Percentiles rank a stretch among this genome's conserved stretches.
These are phyloP conservation scores for Setipinna tenuifilis DNA, from an alignment of 2,797 vertebrate genomes.

Conservation along the genomic window DNA sequence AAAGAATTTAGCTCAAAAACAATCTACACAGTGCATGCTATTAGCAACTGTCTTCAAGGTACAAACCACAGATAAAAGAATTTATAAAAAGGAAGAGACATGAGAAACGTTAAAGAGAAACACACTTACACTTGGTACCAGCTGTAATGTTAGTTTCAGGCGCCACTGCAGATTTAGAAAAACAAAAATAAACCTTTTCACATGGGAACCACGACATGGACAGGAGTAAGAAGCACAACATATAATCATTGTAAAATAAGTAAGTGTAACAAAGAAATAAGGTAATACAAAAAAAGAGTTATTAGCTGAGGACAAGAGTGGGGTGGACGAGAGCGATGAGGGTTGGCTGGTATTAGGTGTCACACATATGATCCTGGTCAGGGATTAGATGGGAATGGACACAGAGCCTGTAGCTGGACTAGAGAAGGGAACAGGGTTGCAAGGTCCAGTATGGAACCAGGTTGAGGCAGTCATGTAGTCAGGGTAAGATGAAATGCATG, in stretches of 20 bases:
- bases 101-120: background rate
- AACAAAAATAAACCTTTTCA: background rate
- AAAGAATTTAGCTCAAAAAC: too few relatives aligned
- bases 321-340: background rate
- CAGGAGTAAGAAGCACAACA: background rate
- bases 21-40: too few relatives aligned
- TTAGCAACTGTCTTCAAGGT: background rate
- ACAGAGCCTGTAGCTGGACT: background rate
- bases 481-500: background rate
- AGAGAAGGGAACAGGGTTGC: background rate
- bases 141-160: constrained; percentile 2
- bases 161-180: background rate
- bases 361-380: background rate
- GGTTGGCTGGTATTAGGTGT: background rate
- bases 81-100: background rate
- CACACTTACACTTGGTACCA: constrained; percentile 10
- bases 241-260: background rate
- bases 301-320: too few relatives aligned
- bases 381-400: background rate
- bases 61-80: background rate
- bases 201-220: background rate
- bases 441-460: background rate
- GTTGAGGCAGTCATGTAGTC: background rate
- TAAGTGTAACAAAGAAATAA: too few relatives aligned
- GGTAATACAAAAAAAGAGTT: too few relatives aligned